These are phyloP conservation scores for Zosterops pallidus DNA, from an alignment of 2,113 vertebrate genomes.

Conservation along the genomic window DNA sequence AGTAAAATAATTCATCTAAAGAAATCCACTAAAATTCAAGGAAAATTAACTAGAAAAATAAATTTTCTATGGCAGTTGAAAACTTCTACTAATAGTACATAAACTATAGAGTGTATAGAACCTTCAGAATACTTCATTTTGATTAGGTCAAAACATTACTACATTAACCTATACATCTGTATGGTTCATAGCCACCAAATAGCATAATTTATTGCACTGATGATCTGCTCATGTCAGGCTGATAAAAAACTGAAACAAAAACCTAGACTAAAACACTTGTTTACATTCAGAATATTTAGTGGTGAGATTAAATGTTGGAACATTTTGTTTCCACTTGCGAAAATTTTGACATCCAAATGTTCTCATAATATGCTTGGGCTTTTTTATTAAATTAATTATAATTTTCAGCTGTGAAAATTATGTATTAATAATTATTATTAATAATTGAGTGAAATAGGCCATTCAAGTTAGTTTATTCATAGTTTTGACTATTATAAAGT, in stretches of 20 bases:
- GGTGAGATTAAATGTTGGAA: neutral
- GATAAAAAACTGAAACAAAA: neutral
- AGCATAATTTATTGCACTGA: fast-evolving
- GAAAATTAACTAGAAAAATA: neutral
- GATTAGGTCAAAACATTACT: neutral
- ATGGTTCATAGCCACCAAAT: neutral
- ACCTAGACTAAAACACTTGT: neutral
- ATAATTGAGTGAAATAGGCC: neutral
- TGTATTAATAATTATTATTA: neutral
- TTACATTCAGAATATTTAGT: neutral
- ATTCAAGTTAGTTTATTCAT: neutral
- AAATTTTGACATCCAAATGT: neutral
- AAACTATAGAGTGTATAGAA: neutral
- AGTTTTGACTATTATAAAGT: neutral
- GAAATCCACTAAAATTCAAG: neutral
- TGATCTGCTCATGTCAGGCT: neutral
- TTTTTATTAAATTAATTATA: neutral
- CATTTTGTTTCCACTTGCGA: neutral
- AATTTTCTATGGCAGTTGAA: neutral
- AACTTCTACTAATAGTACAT: neutral
- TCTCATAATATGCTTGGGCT: neutral
- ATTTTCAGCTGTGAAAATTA: neutral
- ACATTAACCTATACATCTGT: neutral
- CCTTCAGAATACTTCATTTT: neutral
- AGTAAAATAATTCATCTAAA: neutral